phyloP scores from a whole-genome alignment of 2,888 invertebrate genomes.

The Trissolcus japonicus region DNA sequence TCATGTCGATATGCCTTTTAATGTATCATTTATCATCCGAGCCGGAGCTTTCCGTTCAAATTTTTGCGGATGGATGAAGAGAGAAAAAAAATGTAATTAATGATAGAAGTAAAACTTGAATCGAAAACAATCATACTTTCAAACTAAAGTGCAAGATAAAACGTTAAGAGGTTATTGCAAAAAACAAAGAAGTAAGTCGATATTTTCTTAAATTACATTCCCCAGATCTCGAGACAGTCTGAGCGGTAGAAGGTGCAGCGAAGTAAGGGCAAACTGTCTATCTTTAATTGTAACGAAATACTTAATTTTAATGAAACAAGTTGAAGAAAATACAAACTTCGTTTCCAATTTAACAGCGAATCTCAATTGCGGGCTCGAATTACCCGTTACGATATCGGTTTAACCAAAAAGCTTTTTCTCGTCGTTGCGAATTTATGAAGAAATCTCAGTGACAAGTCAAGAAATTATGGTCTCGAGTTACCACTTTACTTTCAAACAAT shows the following conservation, averaged over 20 bases:
- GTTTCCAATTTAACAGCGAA: slow-evolving; percentile 55
- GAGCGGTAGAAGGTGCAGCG: slow-evolving; percentile 23
- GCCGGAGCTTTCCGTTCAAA: slow-evolving; percentile 12
- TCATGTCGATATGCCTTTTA: too few species aligned
- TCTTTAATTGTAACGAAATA: slow-evolving; percentile 63
- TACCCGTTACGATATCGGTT: slow-evolving; percentile 52
- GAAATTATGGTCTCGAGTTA: too few species aligned
- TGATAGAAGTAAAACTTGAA: slow-evolving; percentile 40
- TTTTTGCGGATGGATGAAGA: slow-evolving; percentile 11
- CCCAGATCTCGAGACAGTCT: slow-evolving; percentile 27
- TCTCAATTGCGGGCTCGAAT: slow-evolving; percentile 55
- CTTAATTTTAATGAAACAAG: slow-evolving; percentile 59
- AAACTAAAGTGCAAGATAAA: slow-evolving; percentile 36
- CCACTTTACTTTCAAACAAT: too few species aligned
- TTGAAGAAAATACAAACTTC: slow-evolving; percentile 58
- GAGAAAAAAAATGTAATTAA: slow-evolving; percentile 42
- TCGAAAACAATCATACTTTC: slow-evolving; percentile 49
- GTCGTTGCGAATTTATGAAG: too few species aligned
- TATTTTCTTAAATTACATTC: slow-evolving; percentile 61
- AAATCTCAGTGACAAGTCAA: not conserved
- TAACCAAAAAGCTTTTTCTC: slow-evolving; percentile 42
- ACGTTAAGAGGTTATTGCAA: slow-evolving; percentile 57
- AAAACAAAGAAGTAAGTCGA: slow-evolving; percentile 59
- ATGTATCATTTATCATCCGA: slow-evolving; percentile 20
- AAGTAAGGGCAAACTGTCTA: slow-evolving; percentile 23